A percentile compares a stretch with the other conserved stretches of the same genome.
These are phyloP conservation scores for Theristicus caerulescens DNA, from an alignment of 2,113 vertebrate genomes.

Conservation along the genomic window DNA sequence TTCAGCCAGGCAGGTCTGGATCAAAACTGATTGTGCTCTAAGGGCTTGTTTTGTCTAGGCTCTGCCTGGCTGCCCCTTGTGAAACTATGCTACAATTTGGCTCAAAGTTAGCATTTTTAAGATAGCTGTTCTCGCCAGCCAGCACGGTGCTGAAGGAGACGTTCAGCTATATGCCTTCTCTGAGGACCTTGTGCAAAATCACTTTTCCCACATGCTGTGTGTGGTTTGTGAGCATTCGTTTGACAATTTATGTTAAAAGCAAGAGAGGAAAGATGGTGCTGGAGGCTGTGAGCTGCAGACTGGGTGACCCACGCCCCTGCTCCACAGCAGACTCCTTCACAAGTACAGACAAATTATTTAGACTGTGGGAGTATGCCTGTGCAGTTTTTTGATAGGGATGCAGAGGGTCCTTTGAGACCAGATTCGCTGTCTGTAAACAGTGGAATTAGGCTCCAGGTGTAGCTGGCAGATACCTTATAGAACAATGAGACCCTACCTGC, in stretches of 20 bases:
- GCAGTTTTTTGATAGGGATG: too few relatives aligned
- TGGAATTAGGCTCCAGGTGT: rapidly evolving
- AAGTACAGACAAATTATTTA: background rate
- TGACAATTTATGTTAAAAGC: background rate
- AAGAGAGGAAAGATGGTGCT: too few relatives aligned
- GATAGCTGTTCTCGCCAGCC: background rate
- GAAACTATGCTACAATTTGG: background rate
- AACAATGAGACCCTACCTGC: background rate
- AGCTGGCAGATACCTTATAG: background rate
- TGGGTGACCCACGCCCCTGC: too few relatives aligned
- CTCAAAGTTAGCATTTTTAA: background rate
- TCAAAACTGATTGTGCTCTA: background rate
- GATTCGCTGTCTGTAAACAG: too few relatives aligned
- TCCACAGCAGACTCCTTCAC: background rate
- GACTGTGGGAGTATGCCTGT: background rate
- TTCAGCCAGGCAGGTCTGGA: background rate
- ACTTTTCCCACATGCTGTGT: rapidly evolving
- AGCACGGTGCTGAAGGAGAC: background rate
- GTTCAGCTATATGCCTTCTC: background rate
- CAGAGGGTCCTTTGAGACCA: background rate
- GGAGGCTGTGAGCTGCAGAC: background rate
- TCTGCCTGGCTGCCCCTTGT: background rate
- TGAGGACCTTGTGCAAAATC: background rate
- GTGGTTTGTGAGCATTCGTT: background rate
- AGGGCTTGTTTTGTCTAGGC: background rate